These are phyloP conservation scores for Drosophila longiperda DNA, from an alignment of 2,888 invertebrate genomes.

Conservation along the genomic window DNA sequence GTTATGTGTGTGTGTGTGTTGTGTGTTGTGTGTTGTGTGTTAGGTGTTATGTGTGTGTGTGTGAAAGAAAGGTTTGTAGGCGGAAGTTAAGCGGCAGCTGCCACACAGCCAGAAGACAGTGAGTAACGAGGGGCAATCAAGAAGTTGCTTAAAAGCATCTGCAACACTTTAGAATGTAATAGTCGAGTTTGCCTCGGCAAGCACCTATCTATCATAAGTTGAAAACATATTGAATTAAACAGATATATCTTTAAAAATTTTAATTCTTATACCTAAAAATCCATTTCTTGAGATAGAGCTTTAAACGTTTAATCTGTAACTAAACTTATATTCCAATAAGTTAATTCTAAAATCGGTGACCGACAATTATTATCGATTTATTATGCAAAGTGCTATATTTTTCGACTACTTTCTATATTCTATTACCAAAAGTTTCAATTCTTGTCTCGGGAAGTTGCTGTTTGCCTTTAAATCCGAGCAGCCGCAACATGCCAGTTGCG, in stretches of 20 bases:
- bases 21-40: conserved; percentile 2
- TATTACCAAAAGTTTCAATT: not conserved
- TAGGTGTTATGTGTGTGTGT: not conserved
- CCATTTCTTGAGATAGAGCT: not conserved
- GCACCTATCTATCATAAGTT: not conserved
- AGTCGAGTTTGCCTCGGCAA: not conserved
- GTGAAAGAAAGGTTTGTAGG: conserved; percentile 20
- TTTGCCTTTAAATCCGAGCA: conserved; percentile 40
- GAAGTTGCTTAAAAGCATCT: not conserved
- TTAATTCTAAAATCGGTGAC: not conserved
- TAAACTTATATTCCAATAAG: not conserved
- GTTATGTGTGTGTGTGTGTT: not conserved
- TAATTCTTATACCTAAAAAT: not conserved
- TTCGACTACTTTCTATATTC: not conserved
- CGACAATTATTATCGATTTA: not conserved
- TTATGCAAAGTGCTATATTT: no score
- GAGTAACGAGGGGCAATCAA: conserved; percentile 28
- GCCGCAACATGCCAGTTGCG: conserved; percentile 50
- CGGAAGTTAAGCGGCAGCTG: conserved; percentile 63
- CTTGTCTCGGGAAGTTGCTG: conserved; percentile 22
- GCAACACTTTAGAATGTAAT: not conserved
- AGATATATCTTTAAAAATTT: not conserved
- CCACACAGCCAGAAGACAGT: conserved; percentile 38
- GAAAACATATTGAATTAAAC: not conserved
- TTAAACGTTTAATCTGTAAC: not conserved